Percentiles rank a stretch among this genome's conserved stretches.
phyloP scores from a whole-genome alignment of 2,888 invertebrate genomes.

The Argyresthia goedartella region DNA sequence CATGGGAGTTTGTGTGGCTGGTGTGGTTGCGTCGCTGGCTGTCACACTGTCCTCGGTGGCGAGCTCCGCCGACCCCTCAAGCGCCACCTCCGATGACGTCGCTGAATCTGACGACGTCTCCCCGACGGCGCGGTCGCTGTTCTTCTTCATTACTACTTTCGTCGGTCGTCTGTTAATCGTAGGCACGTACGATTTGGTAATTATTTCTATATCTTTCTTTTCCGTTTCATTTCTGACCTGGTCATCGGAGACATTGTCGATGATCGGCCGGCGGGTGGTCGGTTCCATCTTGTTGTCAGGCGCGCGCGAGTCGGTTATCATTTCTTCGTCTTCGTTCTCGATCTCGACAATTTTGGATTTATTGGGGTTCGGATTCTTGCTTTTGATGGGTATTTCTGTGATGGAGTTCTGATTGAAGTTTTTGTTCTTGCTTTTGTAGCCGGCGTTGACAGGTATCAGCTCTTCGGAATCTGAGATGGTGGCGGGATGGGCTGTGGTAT shows the following conservation, averaged over 20 bases:
- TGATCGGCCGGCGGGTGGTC: slow-evolving; percentile 48
- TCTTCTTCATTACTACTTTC: slow-evolving; percentile 48
- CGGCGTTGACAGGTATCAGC: slow-evolving; percentile 52
- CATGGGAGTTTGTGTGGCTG: neutral
- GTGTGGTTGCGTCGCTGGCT: slow-evolving; percentile 8
- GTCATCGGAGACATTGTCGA: slow-evolving; percentile 53
- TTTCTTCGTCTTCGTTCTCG: slow-evolving; percentile 45
- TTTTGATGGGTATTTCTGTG: slow-evolving; percentile 49
- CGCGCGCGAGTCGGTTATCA: slow-evolving; percentile 45
- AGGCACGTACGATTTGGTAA: slow-evolving; percentile 51
- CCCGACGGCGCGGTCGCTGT: slow-evolving; percentile 21
- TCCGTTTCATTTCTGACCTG: slow-evolving; percentile 28
- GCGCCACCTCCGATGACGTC: slow-evolving; percentile 15
- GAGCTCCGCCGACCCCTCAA: slow-evolving; percentile 1
- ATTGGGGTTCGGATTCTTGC: slow-evolving; percentile 27
- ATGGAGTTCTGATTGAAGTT: slow-evolving; percentile 57
- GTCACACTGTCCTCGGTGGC: slow-evolving; percentile 11
- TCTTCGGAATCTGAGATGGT: slow-evolving; percentile 54
- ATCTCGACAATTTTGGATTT: slow-evolving; percentile 51
- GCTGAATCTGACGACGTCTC: slow-evolving; percentile 14
- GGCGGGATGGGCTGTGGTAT: slow-evolving; percentile 20
- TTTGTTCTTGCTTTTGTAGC: slow-evolving; percentile 59
- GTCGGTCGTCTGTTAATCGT: slow-evolving; percentile 47
- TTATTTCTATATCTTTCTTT: slow-evolving; percentile 54
- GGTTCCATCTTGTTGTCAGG: slow-evolving; percentile 54